Conservation (phyloP, 2,113 vertebrate species). For the Jacana jacana region DNA sequence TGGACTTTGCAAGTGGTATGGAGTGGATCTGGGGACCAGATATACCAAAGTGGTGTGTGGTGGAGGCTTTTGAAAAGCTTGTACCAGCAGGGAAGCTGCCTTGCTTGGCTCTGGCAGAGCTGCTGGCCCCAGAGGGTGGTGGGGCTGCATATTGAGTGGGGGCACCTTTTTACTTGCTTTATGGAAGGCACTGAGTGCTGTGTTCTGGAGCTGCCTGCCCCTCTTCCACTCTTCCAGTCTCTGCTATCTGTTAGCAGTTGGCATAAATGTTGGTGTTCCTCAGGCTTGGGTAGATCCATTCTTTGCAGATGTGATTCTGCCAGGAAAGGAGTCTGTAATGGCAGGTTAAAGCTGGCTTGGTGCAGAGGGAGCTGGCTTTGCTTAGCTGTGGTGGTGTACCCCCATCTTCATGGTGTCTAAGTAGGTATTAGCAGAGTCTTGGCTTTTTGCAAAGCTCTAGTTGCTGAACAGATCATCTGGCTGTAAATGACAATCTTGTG, state of each 20-base stretch:
- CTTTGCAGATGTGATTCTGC: neutral
- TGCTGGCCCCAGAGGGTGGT: neutral
- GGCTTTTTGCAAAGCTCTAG: neutral
- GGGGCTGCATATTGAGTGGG: neutral
- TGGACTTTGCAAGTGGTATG: neutral
- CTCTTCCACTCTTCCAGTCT: neutral
- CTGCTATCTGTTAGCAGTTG: neutral
- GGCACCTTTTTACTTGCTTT: neutral
- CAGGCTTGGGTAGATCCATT: neutral
- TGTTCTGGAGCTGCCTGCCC: neutral
- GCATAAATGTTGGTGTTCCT: neutral
- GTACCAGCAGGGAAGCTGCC: too few species aligned
- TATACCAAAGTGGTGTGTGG: neutral
- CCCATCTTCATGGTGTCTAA: neutral
- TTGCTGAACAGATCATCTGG: neutral
- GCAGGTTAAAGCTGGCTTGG: neutral
- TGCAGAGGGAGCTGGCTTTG: neutral
- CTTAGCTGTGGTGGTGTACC: too few species aligned
- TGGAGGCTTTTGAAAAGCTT: neutral
- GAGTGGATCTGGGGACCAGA: neutral
- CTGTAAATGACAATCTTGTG: neutral
- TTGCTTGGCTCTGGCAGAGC: neutral
- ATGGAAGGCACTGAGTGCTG: too few species aligned
- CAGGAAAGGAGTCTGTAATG: neutral
- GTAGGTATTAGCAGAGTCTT: neutral